Evolutionary conservation across 2,797 vertebrate genomes (phyloP).

Genomic region (Sebastes itinus): DNA sequence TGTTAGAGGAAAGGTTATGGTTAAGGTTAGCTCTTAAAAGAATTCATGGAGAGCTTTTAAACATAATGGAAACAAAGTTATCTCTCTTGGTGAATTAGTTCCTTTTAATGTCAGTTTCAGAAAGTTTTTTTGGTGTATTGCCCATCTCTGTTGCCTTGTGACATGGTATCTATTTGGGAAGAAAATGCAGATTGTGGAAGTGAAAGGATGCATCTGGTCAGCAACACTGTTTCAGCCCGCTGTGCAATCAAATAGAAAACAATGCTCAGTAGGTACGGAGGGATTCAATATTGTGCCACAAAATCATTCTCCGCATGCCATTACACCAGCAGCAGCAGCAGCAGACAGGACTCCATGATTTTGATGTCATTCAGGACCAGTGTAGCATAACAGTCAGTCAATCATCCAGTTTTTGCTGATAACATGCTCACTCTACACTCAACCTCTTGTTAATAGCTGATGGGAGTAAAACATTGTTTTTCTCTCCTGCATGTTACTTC

Average conservation of each 20-base stretch:
- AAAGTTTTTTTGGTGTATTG: background rate
- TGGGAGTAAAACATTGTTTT: background rate
- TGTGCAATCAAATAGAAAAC: conserved; percentile 36
- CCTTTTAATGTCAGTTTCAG: background rate
- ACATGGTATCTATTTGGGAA: background rate
- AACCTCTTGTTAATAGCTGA: background rate
- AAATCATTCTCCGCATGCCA: conserved; percentile 17
- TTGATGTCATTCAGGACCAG: background rate
- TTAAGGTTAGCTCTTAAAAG: background rate
- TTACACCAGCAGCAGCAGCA: background rate
- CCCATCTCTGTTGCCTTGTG: background rate
- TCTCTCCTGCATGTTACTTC: background rate
- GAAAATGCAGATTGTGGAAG: conserved; percentile 26
- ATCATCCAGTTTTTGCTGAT: background rate
- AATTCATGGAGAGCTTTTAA: background rate
- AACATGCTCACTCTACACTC: background rate
- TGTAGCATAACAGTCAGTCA: background rate
- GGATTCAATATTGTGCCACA: conserved; percentile 13
- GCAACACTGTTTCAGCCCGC: conserved; percentile 38
- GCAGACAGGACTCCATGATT: background rate
- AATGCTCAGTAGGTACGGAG: conserved; percentile 21
- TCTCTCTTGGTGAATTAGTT: background rate
- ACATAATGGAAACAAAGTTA: background rate
- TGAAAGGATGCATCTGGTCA: conserved; percentile 45
- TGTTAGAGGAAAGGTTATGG: background rate